Evolutionary conservation across 2,113 vertebrate genomes (phyloP).

Genomic region (Sphyrna mokarran): DNA sequence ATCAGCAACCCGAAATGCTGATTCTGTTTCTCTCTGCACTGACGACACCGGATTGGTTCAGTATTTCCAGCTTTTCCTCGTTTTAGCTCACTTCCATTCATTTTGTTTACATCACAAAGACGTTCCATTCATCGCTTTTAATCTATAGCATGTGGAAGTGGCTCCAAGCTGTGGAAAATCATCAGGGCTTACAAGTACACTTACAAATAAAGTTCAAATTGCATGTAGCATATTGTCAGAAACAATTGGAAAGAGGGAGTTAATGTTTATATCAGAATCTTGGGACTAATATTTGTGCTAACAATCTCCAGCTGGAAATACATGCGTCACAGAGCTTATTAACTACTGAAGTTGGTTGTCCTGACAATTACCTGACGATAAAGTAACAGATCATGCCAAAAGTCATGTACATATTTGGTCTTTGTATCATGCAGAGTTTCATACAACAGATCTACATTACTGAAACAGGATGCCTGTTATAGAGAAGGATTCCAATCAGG

Average conservation of each 20-base stretch:
- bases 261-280: conserved; percentile 13
- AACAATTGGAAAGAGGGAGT: conserved; percentile 26
- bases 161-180: not conserved
- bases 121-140: not conserved
- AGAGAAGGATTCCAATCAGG: not conserved
- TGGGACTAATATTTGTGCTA: not conserved
- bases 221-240: not conserved
- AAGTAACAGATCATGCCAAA: not conserved
- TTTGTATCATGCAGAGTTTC: not conserved
- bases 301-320: conserved; percentile 30
- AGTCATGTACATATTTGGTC: conserved; percentile 7
- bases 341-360: conserved; percentile 8
- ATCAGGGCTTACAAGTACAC: not conserved
- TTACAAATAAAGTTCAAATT: not conserved
- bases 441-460: not conserved
- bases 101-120: not conserved
- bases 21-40: not conserved
- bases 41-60: not conserved
- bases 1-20: not conserved
- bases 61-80: not conserved
- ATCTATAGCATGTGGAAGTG: not conserved
- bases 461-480: not conserved
- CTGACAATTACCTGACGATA: conserved; percentile 35
- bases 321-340: conserved; percentile 3
- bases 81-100: not conserved